Evolutionary conservation across 1,140 invertebrate species (phyloP).

Genomic region (Megalonaias nervosa): DNA sequence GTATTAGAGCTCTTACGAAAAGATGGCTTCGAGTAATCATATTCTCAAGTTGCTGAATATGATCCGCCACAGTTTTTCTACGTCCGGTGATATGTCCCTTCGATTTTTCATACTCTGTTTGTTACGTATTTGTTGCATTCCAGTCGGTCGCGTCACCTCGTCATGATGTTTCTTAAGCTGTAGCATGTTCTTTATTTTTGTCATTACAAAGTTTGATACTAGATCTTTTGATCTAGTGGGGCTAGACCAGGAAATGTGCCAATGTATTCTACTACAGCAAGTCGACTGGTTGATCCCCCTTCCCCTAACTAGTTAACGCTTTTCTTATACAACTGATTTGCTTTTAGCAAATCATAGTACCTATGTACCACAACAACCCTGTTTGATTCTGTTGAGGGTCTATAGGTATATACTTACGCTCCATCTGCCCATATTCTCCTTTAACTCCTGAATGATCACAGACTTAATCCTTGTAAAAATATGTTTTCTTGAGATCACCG

Average conservation of each 20-base stretch:
- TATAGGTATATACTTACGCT: constrained; percentile 23
- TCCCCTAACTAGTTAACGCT: constrained; percentile 32
- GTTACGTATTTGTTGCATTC: too few relatives aligned
- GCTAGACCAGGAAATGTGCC: constrained; percentile 17
- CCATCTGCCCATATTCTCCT: constrained; percentile 4
- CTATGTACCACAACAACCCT: constrained; percentile 29
- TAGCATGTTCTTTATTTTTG: too few relatives aligned
- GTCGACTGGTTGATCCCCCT: constrained; percentile 5
- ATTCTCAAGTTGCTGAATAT: constrained; percentile 20
- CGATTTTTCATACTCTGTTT: background rate
- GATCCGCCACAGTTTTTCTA: constrained; percentile 30
- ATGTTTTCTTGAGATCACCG: too few relatives aligned
- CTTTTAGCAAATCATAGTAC: constrained; percentile 39
- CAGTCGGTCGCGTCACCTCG: constrained; percentile 25
- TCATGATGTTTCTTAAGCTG: too few relatives aligned
- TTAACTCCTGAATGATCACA: background rate
- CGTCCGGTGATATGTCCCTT: constrained; percentile 25
- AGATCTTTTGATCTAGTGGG: constrained; percentile 33
- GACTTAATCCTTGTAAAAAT: too few relatives aligned
- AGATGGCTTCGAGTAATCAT: constrained; percentile 35
- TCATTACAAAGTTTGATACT: constrained; percentile 24
- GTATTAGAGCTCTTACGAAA: constrained; percentile 22
- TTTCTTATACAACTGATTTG: constrained; percentile 25
- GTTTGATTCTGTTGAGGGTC: constrained; percentile 30
- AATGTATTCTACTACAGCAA: too few relatives aligned